Percentiles rank a stretch among this genome's conserved stretches.
Conservation (phyloP, 2,113 vertebrate genomes). For the Bos javanicus region DNA sequence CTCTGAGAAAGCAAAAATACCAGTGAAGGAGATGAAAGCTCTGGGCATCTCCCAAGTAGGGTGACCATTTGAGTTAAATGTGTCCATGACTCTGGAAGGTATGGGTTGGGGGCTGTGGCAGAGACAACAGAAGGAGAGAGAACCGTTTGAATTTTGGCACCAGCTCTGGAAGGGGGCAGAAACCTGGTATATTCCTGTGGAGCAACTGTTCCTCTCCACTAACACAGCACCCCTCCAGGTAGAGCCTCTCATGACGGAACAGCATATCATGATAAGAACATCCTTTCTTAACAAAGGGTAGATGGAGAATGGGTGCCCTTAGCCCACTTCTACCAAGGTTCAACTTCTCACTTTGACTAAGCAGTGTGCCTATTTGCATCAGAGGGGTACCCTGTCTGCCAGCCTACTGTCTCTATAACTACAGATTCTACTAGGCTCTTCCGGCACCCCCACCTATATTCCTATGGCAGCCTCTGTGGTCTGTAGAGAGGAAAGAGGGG, state of each 20-base stretch:
- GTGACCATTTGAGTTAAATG: not conserved
- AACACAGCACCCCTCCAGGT: not conserved
- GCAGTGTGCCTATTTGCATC: not conserved
- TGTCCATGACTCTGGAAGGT: not conserved
- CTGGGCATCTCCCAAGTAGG: not conserved
- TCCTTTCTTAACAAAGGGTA: not conserved
- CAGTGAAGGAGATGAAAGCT: not conserved
- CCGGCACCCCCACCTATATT: not conserved
- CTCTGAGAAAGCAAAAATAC: not conserved
- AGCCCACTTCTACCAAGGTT: not conserved
- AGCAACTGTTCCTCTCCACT: not conserved
- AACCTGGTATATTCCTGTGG: not conserved
- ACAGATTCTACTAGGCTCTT: not conserved
- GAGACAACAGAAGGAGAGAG: not conserved
- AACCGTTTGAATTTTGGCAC: not conserved
- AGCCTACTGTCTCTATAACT: not conserved
- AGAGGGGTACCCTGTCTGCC: not conserved
- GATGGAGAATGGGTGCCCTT: not conserved
- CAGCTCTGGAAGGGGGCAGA: not conserved
- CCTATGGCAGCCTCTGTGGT: not conserved
- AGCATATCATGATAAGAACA: not conserved
- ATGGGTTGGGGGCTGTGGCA: not conserved
- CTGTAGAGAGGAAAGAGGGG: not conserved
- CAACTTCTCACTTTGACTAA: not conserved
- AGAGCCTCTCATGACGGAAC: not conserved